Conservation (phyloP, 2,113 vertebrate species). For the Cheilinus undulatus region DNA sequence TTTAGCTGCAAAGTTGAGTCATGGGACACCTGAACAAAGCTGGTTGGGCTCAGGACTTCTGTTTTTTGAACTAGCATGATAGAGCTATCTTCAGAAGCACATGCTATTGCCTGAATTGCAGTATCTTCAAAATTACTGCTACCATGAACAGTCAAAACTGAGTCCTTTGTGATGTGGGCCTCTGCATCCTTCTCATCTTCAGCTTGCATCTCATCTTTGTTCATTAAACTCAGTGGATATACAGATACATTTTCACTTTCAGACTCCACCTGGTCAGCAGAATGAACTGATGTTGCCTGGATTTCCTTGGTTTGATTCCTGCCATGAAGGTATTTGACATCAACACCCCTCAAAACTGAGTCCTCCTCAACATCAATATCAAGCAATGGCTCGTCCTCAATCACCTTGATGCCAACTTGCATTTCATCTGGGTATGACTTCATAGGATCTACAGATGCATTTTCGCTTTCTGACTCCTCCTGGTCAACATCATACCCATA, state of each 20-base stretch:
- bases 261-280: no score
- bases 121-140: no score
- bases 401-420: constrained; percentile 20
- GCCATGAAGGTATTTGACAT: constrained; percentile 19
- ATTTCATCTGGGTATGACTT: constrained; percentile 10
- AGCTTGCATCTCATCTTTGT: no score
- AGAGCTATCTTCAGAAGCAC: neutral
- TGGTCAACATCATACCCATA: constrained; percentile 69
- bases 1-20: constrained; percentile 49
- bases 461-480: constrained; percentile 27
- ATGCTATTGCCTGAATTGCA: constrained; percentile 6
- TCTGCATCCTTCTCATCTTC: no score
- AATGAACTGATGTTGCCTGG: no score
- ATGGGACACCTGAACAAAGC: constrained; percentile 59
- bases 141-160: no score
- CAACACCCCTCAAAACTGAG: constrained; percentile 12
- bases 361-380: constrained; percentile 28
- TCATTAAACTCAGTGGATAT: no score
- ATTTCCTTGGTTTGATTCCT: constrained; percentile 5
- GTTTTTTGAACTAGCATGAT: neutral
- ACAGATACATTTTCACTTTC: no score
- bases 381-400: constrained; percentile 27
- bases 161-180: no score
- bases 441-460: constrained; percentile 3
- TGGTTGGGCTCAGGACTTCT: neutral